Base-by-base conservation (phyloP, 2,113 vertebrate species). In the Phainopepla nitens region DNA sequence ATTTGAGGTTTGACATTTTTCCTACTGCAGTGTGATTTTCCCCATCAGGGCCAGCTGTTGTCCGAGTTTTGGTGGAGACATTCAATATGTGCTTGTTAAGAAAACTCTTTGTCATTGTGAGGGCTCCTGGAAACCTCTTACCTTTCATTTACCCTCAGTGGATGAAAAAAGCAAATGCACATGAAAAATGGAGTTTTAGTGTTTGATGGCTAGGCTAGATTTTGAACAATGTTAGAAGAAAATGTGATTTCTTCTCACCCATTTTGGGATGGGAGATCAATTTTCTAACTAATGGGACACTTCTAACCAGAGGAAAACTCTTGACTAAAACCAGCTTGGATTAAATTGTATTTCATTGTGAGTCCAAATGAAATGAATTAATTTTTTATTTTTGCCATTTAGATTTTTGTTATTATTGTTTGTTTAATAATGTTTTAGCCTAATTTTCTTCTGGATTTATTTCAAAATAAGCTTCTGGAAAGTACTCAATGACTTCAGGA, bases 1-100 rank as follows among this genome's bases (percentile, higher is more conserved):
- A 91, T 95, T 69, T 69, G 70, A 82, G 45, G 18, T 60, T 91
- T 95, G 81, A 85, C 44, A 23, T 91, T 96, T 90, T 89, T 91
- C 62, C 44, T 93, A 6, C 36, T 76, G 78, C 39, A 76, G 31
- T 0, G 2, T 83, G 56, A 31, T 64, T 91, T 51, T 90, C 70
- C 33, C 64, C 22, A 24, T 79, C 53, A 65, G 72, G 87, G 57
- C 53, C 65, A 94, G 93, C 65, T 76, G 73, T 44, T 94, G 72
- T 65, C 69, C 72, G 80, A 45, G 42, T 75, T 95, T 81, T 78
- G 69, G 13, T 75, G 60, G 69, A 87, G 65, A 36, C 28, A 16
- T 54, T 80, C 44, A 79, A 2, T 78, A 71, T 84, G 60, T 62
- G 25, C 60, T 75, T 44, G 29, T 84, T 92, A 75, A 54, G 14